Conservation (phyloP, 2,113 vertebrate genomes). For the Micromys minutus region DNA sequence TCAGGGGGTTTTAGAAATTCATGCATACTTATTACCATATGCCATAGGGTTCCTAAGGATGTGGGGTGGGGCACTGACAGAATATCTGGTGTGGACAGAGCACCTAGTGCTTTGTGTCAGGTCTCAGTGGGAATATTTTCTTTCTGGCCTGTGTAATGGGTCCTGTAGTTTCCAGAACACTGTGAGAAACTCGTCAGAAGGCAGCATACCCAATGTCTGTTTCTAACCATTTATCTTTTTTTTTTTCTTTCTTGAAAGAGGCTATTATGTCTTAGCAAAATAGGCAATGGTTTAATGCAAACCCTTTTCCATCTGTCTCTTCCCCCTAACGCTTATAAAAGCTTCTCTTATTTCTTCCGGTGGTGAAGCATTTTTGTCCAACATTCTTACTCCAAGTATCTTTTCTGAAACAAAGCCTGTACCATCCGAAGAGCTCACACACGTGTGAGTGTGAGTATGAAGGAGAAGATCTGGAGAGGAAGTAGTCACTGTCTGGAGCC, state of each 20-base stretch:
- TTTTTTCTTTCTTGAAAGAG: background rate
- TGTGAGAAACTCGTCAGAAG: background rate
- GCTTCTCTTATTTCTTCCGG: background rate
- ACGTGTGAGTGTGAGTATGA: background rate
- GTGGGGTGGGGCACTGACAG: background rate
- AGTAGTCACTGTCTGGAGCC: background rate
- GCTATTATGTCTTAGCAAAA: conserved; percentile 44
- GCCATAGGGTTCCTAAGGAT: background rate
- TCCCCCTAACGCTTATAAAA: background rate
- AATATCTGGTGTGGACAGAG: background rate
- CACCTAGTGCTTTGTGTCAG: background rate
- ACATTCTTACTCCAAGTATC: background rate
- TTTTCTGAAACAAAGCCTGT: background rate
- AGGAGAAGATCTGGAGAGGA: background rate
- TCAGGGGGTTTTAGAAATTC: background rate
- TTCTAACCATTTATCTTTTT: background rate
- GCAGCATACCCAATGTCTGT: background rate
- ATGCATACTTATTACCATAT: background rate
- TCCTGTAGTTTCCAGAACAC: background rate
- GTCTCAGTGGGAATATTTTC: background rate
- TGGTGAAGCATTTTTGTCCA: background rate
- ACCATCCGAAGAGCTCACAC: too few species aligned
- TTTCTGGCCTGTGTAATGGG: background rate
- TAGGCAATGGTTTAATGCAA: background rate
- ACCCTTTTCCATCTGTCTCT: background rate